Percentiles rank a stretch among this genome's conserved stretches.
Evolutionary conservation across 2,113 vertebrate species (phyloP).

Genomic region (Phalacrocorax pelagicus): DNA sequence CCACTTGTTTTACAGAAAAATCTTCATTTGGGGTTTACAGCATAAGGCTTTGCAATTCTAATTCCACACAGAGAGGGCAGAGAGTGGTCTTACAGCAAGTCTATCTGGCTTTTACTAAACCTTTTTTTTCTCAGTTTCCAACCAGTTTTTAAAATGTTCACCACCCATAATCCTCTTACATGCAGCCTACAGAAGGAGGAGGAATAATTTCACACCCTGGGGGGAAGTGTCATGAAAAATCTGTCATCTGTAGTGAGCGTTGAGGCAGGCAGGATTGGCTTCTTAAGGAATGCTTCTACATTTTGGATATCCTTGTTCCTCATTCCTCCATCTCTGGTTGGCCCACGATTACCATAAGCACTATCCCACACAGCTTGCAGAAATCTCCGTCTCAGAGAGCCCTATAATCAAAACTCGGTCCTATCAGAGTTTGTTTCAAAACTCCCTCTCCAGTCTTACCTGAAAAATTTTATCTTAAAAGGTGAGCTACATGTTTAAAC

Average conservation of each 20-base stretch:
- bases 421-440: background rate
- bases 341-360: background rate
- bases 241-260: background rate
- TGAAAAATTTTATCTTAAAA: background rate
- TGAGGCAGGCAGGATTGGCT: background rate
- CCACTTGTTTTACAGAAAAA: background rate
- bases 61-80: background rate
- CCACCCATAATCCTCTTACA: background rate
- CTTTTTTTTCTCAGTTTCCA: background rate
- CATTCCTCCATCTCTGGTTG: background rate
- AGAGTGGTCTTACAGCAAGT: background rate
- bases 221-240: background rate
- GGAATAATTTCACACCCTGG: slow-evolving; percentile 20
- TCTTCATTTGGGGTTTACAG: background rate
- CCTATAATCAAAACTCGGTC: background rate
- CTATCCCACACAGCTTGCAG: background rate
- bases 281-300: background rate
- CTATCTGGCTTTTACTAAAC: background rate
- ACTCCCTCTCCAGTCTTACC: background rate
- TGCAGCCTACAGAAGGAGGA: background rate
- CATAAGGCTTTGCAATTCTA: background rate
- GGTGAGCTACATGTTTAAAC: background rate
- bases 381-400: background rate
- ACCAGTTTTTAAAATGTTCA: background rate
- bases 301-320: background rate